phyloP scores from a whole-genome alignment of 1,140 invertebrate genomes.

The Lordiphosa mommai region DNA sequence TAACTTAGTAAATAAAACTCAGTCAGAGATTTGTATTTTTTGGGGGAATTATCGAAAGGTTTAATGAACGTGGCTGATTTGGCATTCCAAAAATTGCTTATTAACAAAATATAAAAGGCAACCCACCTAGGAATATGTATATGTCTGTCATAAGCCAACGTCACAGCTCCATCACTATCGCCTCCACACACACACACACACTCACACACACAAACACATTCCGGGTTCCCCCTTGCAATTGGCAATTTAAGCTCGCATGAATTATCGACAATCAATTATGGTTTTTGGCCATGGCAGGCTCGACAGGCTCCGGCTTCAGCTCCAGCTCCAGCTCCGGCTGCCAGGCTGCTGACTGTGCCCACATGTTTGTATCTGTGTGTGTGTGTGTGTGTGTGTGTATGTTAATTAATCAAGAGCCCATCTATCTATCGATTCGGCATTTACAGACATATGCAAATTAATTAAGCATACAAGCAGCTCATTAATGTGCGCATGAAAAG shows the following conservation, averaged over 20 bases:
- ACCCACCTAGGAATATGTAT: slow-evolving; percentile 3
- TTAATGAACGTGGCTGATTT: too few species aligned
- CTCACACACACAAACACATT: background rate
- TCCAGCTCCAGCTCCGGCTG: background rate
- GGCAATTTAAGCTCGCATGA: slow-evolving; percentile 76
- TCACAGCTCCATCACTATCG: slow-evolving; percentile 15
- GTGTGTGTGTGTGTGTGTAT: slow-evolving; percentile 37
- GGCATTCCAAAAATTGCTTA: too few species aligned
- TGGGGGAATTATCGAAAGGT: too few species aligned
- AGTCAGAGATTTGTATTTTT: too few species aligned
- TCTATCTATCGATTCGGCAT: slow-evolving; percentile 71
- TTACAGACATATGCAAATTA: slow-evolving; percentile 76
- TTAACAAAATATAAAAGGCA: too few species aligned
- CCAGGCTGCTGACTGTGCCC: slow-evolving; percentile 2
- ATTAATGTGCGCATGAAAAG: slow-evolving; percentile 60
- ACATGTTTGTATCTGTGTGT: slow-evolving; percentile 5
- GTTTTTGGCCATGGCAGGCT: slow-evolving; percentile 63
- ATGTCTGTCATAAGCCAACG: slow-evolving; percentile 40
- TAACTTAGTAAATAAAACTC: too few species aligned
- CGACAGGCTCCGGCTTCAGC: slow-evolving; percentile 20
- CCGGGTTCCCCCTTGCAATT: slow-evolving; percentile 51
- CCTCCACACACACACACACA: background rate
- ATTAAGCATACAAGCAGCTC: slow-evolving; percentile 72
- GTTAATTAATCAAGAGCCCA: slow-evolving; percentile 75
- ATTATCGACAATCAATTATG: slow-evolving; percentile 77